Base-by-base conservation (phyloP, 2,113 vertebrate genomes). In the Bufo gargarizans region DNA sequence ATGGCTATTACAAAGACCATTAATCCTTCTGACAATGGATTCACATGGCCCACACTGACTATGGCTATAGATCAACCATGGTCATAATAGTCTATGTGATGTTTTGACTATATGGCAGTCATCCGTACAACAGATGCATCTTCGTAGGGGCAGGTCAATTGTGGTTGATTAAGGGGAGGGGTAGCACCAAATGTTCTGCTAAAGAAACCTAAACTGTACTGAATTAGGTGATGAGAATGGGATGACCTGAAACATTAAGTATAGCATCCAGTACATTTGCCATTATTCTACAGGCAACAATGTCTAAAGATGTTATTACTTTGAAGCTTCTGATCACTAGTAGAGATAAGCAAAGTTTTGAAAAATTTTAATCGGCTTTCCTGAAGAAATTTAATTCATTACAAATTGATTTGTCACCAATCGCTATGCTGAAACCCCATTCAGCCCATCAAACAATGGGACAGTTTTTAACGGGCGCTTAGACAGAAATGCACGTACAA, bases 51-150 rank as follows among this genome's bases (percentile, higher is more conserved):
- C 22, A 71, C 67, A 71, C 12, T 71, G 67, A 71, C 22, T 71
- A 71, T 43, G 10, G 67, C 67, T 13, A 71, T 71, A 71, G 67
- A 71, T 71, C 67, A 71, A 22, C 67, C 67, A 33, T 33, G 22
- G 67, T 71, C 22, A 71, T 71, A 71, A 71, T 71, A 71, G 67
- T 71, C 22, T 33, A 1, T 33, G 67, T 33, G 67, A 33, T 71
- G 67, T 71, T 71, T 71, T 71, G 67, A 71, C 67, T 71, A 71
- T 43, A 43, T 22, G 43, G 11, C 67, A 71, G 67, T 71, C 67
- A 69, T 69, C 65, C n/a, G n/a, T 69, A 22, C 65, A 69, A 69
- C 65, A 69, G 65, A 69, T 69, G 65, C 65, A 69, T 69, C n/a
- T 69, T 69, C 65, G 33, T 69, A 10, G n/a, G 10, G 20, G n/a